Evolutionary conservation across 2,888 invertebrate genomes (phyloP).

Genomic region (Heliconius hortense): DNA sequence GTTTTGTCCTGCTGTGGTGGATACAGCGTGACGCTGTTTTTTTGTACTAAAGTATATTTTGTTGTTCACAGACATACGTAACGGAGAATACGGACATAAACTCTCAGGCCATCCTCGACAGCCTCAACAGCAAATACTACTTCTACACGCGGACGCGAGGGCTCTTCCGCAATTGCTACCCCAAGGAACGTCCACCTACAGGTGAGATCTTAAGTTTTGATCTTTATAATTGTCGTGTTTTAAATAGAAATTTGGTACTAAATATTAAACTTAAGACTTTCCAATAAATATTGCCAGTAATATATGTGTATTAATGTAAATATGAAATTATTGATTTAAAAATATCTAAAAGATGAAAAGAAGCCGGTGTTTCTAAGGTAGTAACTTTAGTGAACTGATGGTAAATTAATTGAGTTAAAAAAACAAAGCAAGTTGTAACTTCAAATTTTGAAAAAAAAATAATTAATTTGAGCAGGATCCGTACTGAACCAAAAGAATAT

Average conservation of each 20-base stretch:
- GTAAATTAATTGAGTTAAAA: too few relatives aligned
- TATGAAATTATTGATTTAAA: too few relatives aligned
- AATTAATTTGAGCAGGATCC: background rate
- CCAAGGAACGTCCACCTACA: conserved; percentile 92
- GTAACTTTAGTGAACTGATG: too few relatives aligned
- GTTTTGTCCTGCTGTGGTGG: too few relatives aligned
- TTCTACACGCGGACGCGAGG: conserved; percentile 97
- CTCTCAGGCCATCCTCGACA: conserved; percentile 86
- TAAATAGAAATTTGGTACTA: background rate
- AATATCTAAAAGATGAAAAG: too few relatives aligned
- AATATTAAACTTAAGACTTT: background rate
- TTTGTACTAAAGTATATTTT: background rate
- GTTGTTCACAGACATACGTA: conserved; percentile 85
- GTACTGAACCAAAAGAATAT: background rate
- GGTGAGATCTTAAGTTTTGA: conserved; percentile 76
- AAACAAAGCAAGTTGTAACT: too few relatives aligned
- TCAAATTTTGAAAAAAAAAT: too few relatives aligned
- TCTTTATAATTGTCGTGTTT: background rate
- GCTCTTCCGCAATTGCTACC: conserved; percentile 96
- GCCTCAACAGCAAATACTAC: conserved; percentile 91
- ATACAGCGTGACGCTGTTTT: too few relatives aligned
- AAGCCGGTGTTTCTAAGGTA: too few relatives aligned
- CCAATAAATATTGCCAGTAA: background rate
- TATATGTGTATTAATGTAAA: too few relatives aligned
- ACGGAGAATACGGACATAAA: conserved; percentile 85